Conservation (phyloP, 1,140 invertebrate genomes). For the Apocrypta bakeri region DNA sequence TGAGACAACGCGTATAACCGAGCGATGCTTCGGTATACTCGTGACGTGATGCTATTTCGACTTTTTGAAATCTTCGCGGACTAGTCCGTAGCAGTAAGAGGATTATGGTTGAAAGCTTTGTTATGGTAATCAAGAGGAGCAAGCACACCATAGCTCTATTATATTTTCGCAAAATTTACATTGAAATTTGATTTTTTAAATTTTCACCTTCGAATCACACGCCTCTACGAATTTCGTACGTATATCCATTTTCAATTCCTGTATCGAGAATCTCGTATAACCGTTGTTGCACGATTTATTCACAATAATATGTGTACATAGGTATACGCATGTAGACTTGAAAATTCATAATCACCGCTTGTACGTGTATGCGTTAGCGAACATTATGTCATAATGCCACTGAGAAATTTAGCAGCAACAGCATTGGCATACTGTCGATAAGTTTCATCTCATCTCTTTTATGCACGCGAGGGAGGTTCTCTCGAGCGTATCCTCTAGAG, state of each 20-base stretch:
- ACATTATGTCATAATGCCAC: neutral
- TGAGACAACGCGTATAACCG: neutral
- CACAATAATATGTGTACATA: no score
- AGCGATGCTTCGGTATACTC: neutral
- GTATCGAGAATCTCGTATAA: no score
- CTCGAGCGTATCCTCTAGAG: neutral
- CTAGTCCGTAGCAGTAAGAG: neutral
- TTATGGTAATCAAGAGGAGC: neutral
- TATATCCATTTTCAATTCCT: no score
- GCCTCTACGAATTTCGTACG: no score
- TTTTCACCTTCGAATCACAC: no score
- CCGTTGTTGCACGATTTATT: no score
- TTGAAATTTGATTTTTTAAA: no score
- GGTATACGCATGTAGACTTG: no score
- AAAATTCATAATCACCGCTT: neutral
- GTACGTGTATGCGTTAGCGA: no score
- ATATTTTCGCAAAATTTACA: neutral
- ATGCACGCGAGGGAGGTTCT: neutral
- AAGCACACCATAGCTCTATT: neutral
- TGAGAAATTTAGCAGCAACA: neutral
- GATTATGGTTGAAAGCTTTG: neutral
- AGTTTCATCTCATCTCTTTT: conserved; percentile 37
- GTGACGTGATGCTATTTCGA: neutral
- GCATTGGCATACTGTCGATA: conserved; percentile 12
- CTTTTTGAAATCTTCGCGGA: neutral